Evolutionary conservation across 2,113 vertebrate species (phyloP), one percentile per base, ranked within the genome.

Genomic region (Sander vitreus): DNA sequence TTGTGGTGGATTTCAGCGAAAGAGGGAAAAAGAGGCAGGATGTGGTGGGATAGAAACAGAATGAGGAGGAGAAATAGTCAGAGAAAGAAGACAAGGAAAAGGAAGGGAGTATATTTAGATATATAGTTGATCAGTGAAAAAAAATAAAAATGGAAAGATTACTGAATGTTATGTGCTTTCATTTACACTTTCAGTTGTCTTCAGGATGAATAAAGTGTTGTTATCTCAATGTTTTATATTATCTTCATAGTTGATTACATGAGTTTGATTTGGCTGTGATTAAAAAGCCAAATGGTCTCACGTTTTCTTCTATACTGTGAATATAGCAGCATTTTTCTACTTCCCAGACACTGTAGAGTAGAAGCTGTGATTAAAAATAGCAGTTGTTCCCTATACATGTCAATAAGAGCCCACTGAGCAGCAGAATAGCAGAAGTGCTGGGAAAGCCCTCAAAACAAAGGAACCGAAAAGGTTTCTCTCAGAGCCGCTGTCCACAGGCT

Each of bases 311-410:
- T 13, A 16, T 6, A 39, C 51, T 57, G 14, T 18, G 23, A n/a
- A 62, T 10, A 43, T 11, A 43, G 39, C 39, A 43, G 27, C 50
- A 53, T 65, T 62, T 82, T 65, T 50, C 51, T n/a, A 33, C 60
- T 67, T 80, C 80, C 43, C 58, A 77, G 84, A 53, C 21, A 65
- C 14, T 70, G 21, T 3, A 48, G 58, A 73, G 69, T 36, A 12
- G 73, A 80, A 83, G 69, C 80, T 73, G 82, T 55, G 80, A 86
- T 84, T 62, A 62, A 79, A 90, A 92, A 89, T 86, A 90, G 85
- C 76, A 68, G 15, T 55, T 60, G 59, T 71, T 81, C 39, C 60
- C 25, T 36, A 13, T 25, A 50, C 19, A 58, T 60, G 84, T 88
- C 91, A 86, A 76, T 90, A 87, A 68, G 25, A 80, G 47, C 59